Percentiles rank a stretch among this genome's conserved stretches.
Conservation (phyloP, 2,797 vertebrate species). For the Hydrocynus forskahlii region DNA sequence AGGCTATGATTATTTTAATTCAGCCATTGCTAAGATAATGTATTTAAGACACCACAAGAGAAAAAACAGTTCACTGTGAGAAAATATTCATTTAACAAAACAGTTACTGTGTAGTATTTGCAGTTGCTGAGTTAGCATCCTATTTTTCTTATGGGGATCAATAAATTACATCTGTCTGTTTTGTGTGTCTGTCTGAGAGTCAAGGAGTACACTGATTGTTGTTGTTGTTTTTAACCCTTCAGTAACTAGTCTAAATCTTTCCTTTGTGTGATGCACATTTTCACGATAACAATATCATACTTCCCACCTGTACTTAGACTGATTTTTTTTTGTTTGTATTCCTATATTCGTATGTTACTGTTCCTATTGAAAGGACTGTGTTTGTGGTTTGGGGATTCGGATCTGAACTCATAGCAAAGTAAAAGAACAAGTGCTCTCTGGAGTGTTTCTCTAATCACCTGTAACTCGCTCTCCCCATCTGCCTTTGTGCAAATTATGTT, state of each 20-base stretch:
- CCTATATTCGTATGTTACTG: not conserved
- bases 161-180: too few species aligned
- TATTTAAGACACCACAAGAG: not conserved
- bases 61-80: not conserved
- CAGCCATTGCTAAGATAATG: not conserved
- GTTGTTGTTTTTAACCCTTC: too few species aligned
- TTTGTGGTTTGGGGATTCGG: not conserved
- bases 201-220: too few species aligned
- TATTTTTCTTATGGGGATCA: too few species aligned
- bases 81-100: not conserved
- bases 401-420: constrained; percentile 25
- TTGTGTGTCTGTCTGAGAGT: too few species aligned
- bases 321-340: not conserved
- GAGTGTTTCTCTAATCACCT: constrained; percentile 45
- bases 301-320: too few species aligned
- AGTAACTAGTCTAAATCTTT: too few species aligned
- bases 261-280: too few species aligned
- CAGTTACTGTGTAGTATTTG: not conserved
- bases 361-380: not conserved
- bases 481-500: constrained; percentile 32
- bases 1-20: not conserved
- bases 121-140: too few species aligned
- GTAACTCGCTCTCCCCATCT: constrained; percentile 34
- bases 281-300: too few species aligned
- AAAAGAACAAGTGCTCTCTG: constrained; percentile 32